Percentiles rank a stretch among this genome's conserved stretches.
Conservation (phyloP, 2,888 invertebrate genomes). For the Mesoligia furuncula region DNA sequence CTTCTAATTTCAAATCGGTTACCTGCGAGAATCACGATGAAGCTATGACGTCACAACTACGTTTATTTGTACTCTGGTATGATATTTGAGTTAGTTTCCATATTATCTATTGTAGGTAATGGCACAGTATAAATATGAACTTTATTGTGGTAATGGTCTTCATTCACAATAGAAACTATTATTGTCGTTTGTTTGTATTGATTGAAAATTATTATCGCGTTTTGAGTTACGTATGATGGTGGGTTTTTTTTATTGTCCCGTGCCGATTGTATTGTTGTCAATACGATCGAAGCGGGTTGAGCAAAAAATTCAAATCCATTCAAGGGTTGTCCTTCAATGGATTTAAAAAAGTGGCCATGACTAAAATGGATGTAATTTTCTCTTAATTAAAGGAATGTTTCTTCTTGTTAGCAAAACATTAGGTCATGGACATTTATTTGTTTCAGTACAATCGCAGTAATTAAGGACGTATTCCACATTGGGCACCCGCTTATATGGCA, state of each 20-base stretch:
- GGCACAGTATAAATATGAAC: no score
- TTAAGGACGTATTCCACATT: no score
- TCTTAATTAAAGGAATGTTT: not conserved
- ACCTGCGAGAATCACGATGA: slow-evolving; percentile 10
- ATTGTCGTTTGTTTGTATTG: slow-evolving; percentile 32
- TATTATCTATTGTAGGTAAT: slow-evolving; percentile 16
- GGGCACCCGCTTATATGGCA: no score
- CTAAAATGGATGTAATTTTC: not conserved
- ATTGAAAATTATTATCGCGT: slow-evolving; percentile 2
- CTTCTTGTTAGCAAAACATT: not conserved
- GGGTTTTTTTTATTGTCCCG: not conserved
- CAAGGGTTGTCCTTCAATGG: not conserved
- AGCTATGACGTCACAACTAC: slow-evolving; percentile 21
- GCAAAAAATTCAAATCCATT: not conserved
- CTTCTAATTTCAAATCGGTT: slow-evolving; percentile 8
- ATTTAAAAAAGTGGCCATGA: not conserved
- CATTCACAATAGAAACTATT: slow-evolving; percentile 46
- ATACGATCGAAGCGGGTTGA: not conserved
- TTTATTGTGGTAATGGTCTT: not conserved
- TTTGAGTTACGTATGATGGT: not conserved
- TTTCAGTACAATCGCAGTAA: not conserved
- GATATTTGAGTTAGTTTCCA: slow-evolving; percentile 28
- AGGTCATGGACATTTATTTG: not conserved
- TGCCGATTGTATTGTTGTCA: not conserved
- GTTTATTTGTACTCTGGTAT: slow-evolving; percentile 17